Base-by-base conservation (phyloP, 2,113 vertebrate genomes). In the Mugil cephalus region DNA sequence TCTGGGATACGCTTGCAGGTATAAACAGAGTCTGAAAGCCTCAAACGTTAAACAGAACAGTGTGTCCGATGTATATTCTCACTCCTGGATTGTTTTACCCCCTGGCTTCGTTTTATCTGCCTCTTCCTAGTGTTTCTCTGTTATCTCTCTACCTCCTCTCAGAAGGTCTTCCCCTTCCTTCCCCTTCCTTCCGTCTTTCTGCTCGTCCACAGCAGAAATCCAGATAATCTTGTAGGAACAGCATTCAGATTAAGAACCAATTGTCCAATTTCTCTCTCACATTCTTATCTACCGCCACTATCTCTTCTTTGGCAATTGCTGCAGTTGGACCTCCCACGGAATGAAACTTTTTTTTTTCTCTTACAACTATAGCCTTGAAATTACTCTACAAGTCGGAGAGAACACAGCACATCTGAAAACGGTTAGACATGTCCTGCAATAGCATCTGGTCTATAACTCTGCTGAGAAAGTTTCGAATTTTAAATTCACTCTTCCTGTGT, bases 11-110 rank as follows among this genome's bases (percentile, higher is more conserved):
- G 8, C 65, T 30, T 55, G 50, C 55, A 69, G 73, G 74, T 80
- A 80, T 87, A 77, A 88, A 79, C 77, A 75, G 59, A 82, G 47
- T 48, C 53, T 69, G 40, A 42, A 65, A 52, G 69, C n/a, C 62
- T 80, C 39, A 24, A 36, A 53, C 0, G 17, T 54, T 81, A 81
- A 86, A 66, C 62, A 77, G 71, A 83, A 73, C 80, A 75, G 65
- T 19, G 30, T 69, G 77, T 77, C 50, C 74, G 72, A 73, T 61
- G 70, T 35, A 61, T 54, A 58, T 54, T 53, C 43, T 54, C 56
- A 14, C 77, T 81, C 55, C 50, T 18, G 53, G 42, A 42, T 53
- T 64, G 39, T 43, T 69, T 71, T 58, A 62, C 14, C 62, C 59
- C 51, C 51, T 17, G 12, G 35, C 6, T 80, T 30, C 46, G 53